Evolutionary conservation across 2,888 invertebrate genomes (phyloP), one percentile per base, ranked within the genome.

Genomic region (Drosophila nr. fundita): DNA sequence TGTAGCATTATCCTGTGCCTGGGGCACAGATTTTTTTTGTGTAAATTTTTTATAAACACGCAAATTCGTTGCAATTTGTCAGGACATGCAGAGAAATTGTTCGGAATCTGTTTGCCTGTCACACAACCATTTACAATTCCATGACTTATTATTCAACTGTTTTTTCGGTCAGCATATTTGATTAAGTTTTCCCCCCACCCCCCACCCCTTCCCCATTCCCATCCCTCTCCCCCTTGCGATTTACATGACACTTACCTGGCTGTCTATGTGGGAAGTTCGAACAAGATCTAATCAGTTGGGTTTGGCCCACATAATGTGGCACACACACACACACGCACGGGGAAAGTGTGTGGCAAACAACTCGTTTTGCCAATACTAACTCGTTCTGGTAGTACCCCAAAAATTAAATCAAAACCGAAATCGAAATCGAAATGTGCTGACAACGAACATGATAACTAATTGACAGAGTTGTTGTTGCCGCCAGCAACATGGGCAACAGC

Each of bases 381-480:
- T 40, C 21, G 27, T 58, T 61, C 34, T 54, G 40, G n/a, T 6
- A 11, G 38, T n/a, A 70, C 30, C 50, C 63, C 71, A 55, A 73
- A 87, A 86, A 86, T 86, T 88, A 83, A 86, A 86, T 86, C 85
- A 86, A 82, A 87, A 73, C 84, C 84, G 54, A 79, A 76, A 69
- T 72, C 79, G 57, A 76, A 83, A 83, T 82, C 84, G 66, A 78
- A 81, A 76, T 72, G 68, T 78, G 78, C 74, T 86, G 86, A 86
- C 86, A 86, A 70, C 69, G 72, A 75, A 86, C 86, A 86, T 82
- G 88, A 88, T 83, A 86, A 83, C 86, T 86, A 88, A 88, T 88
- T 86, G 86, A 88, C 86, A 83, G 79, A 83, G 63, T 70, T 75
- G 71, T 68, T 63, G 67, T 72, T 71, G 73, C 55, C 65, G 63